These are phyloP conservation scores for Drosophila lutescens DNA, from an alignment of 2,888 invertebrate genomes.

Conservation along the genomic window DNA sequence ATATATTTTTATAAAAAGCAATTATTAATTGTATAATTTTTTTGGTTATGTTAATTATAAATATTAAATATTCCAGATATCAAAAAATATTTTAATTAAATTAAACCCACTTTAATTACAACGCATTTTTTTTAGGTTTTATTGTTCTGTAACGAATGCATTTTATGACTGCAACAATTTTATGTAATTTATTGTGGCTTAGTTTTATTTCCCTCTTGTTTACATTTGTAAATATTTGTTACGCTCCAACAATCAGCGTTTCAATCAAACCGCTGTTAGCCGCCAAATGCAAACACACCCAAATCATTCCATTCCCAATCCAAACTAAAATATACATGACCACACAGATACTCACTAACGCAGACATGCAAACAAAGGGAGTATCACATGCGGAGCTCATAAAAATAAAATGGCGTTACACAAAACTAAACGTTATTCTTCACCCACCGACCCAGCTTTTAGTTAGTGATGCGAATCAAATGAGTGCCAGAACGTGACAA, in stretches of 20 bases:
- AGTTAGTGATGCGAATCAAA: conserved; percentile 19
- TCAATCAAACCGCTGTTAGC: conserved; percentile 47
- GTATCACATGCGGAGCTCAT: conserved; percentile 50
- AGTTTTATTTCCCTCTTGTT: conserved; percentile 50
- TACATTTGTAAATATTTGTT: conserved; percentile 48
- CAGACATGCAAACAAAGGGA: conserved; percentile 10
- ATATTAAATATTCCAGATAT: too few species aligned
- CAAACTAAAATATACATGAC: conserved; percentile 23
- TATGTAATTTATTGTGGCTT: conserved; percentile 23
- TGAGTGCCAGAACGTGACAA: conserved; percentile 21
- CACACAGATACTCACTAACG: conserved; percentile 9
- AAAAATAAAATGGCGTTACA: conserved; percentile 68
- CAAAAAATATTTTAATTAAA: too few species aligned
- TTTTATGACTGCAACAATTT: conserved; percentile 26
- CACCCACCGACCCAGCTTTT: conserved; percentile 8
- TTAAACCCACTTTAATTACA: too few species aligned
- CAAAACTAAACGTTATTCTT: conserved; percentile 48
- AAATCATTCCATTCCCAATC: conserved; percentile 1
- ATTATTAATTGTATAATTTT: too few species aligned
- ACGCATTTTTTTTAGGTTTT: background rate
- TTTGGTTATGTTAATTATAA: too few species aligned
- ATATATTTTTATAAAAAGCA: too few species aligned
- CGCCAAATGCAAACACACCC: conserved; percentile 41
- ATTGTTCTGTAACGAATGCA: background rate
- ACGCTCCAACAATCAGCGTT: conserved; percentile 48